Evolutionary conservation across 2,888 invertebrate genomes (phyloP), one percentile per base, ranked within the genome.

Genomic region (Plutella xylostella): DNA sequence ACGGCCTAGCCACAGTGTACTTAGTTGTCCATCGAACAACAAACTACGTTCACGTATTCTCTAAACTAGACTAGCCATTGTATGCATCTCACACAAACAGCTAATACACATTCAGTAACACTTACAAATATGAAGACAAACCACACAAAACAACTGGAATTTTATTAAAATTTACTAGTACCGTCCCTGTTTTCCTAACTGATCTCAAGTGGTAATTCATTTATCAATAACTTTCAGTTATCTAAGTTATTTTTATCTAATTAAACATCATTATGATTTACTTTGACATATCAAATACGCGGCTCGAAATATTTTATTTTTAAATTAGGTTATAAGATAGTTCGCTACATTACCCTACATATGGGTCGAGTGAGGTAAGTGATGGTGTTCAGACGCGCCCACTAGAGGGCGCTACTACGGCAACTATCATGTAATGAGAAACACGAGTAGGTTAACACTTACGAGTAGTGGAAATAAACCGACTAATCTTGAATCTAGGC

Each of bases 201-300:
- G 78, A 72, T 76, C 75, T 73, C 74, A 73, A 77, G 34, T 77
- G 70, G 67, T 38, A 35, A 28, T 63, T 72, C 65, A 65, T 72
- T 44, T 19, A 72, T 68, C 61, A 73, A 67, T 75, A 70, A 74
- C 67, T 73, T 65, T 69, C 72, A 69, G 66, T 77, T 77, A 78
- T 69, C 80, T 82, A 77, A 72, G 65, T 76, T 67, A 68, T 73
- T 55, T 60, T 68, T 75, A 80, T 68, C 78, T 82, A 77, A 76
- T 73, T 45, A 72, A 72, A 68, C 72, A 75, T 79, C 76, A 79
- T 80, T 66, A 79, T 79, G 79, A 72, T 57, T 80, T 82, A 82
- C 82, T 79, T 82, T 83, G 80, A 83, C 83, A 83, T 83, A 83
- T 83, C 69, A 74, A 78, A 72, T 74, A 83, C 83, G 83, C 83